Percentiles rank a stretch among this genome's conserved stretches.
phyloP scores from a whole-genome alignment of 2,888 invertebrate species.

The Agriopis leucophaearia region DNA sequence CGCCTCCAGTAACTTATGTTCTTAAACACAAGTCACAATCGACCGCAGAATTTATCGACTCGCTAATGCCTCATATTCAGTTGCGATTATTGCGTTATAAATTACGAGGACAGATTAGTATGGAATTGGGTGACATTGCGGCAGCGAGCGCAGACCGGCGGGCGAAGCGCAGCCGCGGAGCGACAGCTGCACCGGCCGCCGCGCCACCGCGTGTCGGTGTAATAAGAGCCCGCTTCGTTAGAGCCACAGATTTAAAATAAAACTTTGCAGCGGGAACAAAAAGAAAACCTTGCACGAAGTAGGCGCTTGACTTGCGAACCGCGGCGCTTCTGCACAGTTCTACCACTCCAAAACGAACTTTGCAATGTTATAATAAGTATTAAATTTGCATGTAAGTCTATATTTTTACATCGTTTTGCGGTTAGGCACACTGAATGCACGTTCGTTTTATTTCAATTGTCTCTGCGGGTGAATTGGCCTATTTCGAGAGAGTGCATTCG shows the following conservation, averaged over 20 bases:
- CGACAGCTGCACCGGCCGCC: constrained; percentile 63
- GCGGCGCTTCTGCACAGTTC: constrained; percentile 49
- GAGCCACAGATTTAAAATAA: constrained; percentile 83
- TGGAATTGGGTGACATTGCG: constrained; percentile 8
- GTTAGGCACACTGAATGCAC: constrained; percentile 54
- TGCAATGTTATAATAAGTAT: constrained; percentile 59
- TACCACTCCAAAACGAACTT: constrained; percentile 56
- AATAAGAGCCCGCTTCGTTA: constrained; percentile 80
- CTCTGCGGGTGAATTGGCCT: constrained; percentile 81
- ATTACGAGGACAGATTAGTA: constrained; percentile 20
- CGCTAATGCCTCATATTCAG: constrained; percentile 30
- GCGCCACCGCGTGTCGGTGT: constrained; percentile 59
- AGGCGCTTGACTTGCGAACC: constrained; percentile 69
- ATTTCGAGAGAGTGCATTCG: constrained; percentile 75
- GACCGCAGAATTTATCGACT: constrained; percentile 42
- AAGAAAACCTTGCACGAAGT: constrained; percentile 71
- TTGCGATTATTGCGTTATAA: constrained; percentile 36
- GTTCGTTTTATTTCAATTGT: constrained; percentile 79
- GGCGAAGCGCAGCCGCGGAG: constrained; percentile 37
- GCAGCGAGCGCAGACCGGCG: constrained; percentile 15
- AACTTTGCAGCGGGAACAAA: constrained; percentile 75
- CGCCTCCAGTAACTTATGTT: constrained; percentile 61
- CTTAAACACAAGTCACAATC: constrained; percentile 61
- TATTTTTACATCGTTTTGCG: constrained; percentile 49
- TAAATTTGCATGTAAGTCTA: constrained; percentile 55